A percentile compares a stretch with the other conserved stretches of the same genome.
Evolutionary conservation across 2,113 vertebrate genomes (phyloP).

Genomic region (Cariama cristata): DNA sequence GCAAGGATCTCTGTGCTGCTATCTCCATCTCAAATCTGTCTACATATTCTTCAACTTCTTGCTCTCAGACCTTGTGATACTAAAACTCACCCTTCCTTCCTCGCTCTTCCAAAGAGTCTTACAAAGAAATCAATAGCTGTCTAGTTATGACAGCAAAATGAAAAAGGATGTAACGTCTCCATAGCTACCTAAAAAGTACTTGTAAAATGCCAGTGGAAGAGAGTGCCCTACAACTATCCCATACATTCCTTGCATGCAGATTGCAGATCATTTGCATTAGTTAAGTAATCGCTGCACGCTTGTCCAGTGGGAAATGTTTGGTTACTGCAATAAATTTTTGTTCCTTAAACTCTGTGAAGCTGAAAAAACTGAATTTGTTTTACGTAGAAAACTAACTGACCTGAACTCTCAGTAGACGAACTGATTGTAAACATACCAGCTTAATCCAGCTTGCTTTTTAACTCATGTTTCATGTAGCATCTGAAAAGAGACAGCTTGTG

Average conservation of each 20-base stretch:
- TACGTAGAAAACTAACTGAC: background rate
- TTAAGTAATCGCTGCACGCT: slow-evolving; percentile 6
- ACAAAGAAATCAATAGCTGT: slow-evolving; percentile 18
- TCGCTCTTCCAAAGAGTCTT: slow-evolving; percentile 9
- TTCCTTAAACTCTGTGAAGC: slow-evolving; percentile 3
- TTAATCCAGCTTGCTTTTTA: background rate
- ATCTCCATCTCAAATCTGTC: background rate
- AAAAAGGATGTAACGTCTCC: slow-evolving; percentile 20
- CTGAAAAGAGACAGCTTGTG: slow-evolving; percentile 53
- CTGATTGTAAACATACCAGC: background rate
- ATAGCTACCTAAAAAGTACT: slow-evolving; percentile 37
- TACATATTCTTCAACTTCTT: background rate
- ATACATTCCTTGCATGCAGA: slow-evolving; percentile 22
- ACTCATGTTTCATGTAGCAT: background rate
- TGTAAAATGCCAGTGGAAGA: background rate
- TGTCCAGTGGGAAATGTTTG: background rate
- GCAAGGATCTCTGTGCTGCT: background rate
- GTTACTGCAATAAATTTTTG: background rate
- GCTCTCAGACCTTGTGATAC: background rate
- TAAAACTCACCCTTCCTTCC: background rate
- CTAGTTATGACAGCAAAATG: slow-evolving; percentile 30
- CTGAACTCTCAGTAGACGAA: background rate
- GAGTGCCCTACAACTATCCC: slow-evolving; percentile 1
- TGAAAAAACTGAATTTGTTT: background rate
- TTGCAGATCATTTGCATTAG: slow-evolving; percentile 48